phyloP scores from a whole-genome alignment of 2,797 vertebrate genomes.

The Pseudochirops corinnae region DNA sequence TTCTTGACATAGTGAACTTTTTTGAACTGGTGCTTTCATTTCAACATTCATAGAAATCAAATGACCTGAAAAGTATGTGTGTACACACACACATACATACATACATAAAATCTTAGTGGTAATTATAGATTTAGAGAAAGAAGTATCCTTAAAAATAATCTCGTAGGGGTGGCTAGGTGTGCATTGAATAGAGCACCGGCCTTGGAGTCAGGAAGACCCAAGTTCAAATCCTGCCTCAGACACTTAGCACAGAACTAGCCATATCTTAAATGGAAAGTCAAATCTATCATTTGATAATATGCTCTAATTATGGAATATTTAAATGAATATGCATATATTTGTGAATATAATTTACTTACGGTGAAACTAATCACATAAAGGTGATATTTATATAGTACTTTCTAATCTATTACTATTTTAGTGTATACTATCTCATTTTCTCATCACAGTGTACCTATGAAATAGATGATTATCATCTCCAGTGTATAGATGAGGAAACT shows the following conservation, averaged over 20 bases:
- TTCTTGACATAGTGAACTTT: background rate
- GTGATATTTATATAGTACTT: background rate
- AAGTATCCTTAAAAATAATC: background rate
- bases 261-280: background rate
- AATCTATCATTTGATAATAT: background rate
- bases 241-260: no score
- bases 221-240: no score
- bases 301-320: background rate
- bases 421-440: background rate
- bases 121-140: background rate
- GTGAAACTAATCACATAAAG: background rate
- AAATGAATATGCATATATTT: background rate
- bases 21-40: background rate
- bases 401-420: background rate
- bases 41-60: constrained; percentile 25
- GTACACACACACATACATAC: fast-evolving
- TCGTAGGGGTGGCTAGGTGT: no score
- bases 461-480: background rate
- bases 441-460: background rate
- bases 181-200: no score
- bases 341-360: background rate
- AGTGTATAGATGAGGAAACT: background rate
- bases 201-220: no score
- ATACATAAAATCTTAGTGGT: background rate
- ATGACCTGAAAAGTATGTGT: background rate